A percentile compares a stretch with the other conserved stretches of the same genome.
Evolutionary conservation across 2,888 invertebrate species (phyloP).

Genomic region (Tipula helvola): DNA sequence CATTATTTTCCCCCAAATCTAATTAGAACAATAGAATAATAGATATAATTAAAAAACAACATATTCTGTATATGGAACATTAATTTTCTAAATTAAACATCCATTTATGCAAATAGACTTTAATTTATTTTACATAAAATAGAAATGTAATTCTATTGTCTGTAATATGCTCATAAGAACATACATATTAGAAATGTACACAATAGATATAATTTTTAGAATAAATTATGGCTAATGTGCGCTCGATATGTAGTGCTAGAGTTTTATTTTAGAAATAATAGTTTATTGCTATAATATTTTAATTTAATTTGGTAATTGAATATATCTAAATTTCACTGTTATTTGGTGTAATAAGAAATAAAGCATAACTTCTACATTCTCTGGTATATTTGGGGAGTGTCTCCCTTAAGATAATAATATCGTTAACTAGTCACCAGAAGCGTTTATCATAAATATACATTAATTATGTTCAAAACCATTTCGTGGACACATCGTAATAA

Average conservation of each 20-base stretch:
- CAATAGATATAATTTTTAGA: neutral
- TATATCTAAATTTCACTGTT: neutral
- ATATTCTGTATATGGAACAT: neutral
- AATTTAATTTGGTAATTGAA: neutral
- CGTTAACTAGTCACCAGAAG: too few relatives aligned
- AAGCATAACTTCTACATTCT: too few relatives aligned
- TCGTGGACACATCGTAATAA: too few relatives aligned
- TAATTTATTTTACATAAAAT: neutral
- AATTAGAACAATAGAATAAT: neutral
- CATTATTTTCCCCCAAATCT: neutral
- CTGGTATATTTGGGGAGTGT: too few relatives aligned
- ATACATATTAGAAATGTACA: neutral
- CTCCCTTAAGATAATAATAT: too few relatives aligned
- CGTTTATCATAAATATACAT: too few relatives aligned
- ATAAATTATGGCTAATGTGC: neutral
- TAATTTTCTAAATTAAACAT: neutral
- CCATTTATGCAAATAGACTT: neutral
- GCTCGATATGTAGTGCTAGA: neutral
- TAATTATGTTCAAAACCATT: too few relatives aligned
- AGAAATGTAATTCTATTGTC: neutral
- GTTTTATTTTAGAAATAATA: neutral
- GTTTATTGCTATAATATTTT: neutral
- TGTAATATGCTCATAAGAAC: neutral
- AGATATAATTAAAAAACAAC: neutral
- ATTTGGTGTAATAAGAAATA: too few relatives aligned